Percentiles rank a stretch among this genome's conserved stretches.
phyloP scores from a whole-genome alignment of 2,888 invertebrate genomes.

The Mimumesa dahlbomi region DNA sequence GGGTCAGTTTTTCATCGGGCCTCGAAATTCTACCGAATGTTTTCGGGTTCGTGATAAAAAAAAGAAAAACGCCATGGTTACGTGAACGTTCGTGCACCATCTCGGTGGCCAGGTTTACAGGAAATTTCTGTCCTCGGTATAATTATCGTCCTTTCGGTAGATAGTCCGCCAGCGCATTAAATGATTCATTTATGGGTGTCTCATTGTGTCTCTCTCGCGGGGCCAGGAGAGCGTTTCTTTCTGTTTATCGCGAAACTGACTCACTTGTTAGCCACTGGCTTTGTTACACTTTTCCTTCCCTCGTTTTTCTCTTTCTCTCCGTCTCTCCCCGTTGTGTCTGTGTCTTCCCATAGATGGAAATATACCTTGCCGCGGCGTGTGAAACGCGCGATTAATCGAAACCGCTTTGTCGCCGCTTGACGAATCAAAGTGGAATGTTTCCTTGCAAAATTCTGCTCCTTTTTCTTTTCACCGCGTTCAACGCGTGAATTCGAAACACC shows the following conservation, averaged over 20 bases:
- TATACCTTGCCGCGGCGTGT: not conserved
- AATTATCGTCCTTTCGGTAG: slow-evolving; percentile 28
- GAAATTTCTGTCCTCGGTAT: slow-evolving; percentile 5
- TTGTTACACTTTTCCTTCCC: slow-evolving; percentile 33
- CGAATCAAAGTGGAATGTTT: slow-evolving; percentile 18
- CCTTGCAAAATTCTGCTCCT: slow-evolving; percentile 3
- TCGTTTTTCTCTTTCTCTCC: slow-evolving; percentile 1
- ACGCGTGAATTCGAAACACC: too few species aligned
- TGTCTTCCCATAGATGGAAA: slow-evolving; percentile 30
- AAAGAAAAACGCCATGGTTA: too few species aligned
- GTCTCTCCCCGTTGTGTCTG: not conserved
- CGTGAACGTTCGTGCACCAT: too few species aligned
- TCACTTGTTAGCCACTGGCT: slow-evolving; percentile 57
- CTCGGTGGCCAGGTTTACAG: slow-evolving; percentile 2
- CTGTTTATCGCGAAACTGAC: slow-evolving; percentile 70
- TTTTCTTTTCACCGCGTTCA: not conserved
- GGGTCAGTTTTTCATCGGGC: too few species aligned
- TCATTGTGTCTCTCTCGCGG: slow-evolving; percentile 50
- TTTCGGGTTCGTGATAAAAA: too few species aligned
- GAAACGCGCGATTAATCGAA: slow-evolving; percentile 31
- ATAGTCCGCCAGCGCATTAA: slow-evolving; percentile 35
- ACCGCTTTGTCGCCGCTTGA: slow-evolving; percentile 35
- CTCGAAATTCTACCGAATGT: too few species aligned
- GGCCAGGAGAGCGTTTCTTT: slow-evolving; percentile 55
- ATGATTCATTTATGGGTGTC: slow-evolving; percentile 58